Percentiles rank a stretch among this genome's conserved stretches.
These are phyloP conservation scores for Falco cherrug DNA, from an alignment of 2,797 vertebrate genomes.

Conservation along the genomic window DNA sequence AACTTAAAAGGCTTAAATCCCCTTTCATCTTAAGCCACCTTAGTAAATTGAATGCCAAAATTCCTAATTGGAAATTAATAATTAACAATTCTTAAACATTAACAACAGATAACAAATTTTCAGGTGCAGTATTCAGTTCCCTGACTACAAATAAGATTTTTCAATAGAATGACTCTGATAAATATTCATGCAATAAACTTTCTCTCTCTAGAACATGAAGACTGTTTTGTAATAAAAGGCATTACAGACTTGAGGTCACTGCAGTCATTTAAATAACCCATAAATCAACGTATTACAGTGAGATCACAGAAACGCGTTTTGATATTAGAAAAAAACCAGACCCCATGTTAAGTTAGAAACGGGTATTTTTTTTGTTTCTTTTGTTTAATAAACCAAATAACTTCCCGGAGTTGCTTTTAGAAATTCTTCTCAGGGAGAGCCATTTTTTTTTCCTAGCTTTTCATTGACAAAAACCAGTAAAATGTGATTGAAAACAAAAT, in stretches of 20 bases:
- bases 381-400: background rate
- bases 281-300: background rate
- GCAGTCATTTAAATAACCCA: background rate
- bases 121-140: slow-evolving; percentile 8
- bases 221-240: background rate
- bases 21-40: slow-evolving; percentile 43
- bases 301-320: background rate
- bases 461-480: background rate
- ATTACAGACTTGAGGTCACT: background rate
- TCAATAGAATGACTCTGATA: background rate
- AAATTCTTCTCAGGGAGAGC: background rate
- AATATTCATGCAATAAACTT: background rate
- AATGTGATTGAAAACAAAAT: background rate
- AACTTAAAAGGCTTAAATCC: slow-evolving; percentile 41
- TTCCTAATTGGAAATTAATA: slow-evolving; percentile 36
- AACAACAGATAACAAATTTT: background rate
- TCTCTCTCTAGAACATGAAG: background rate
- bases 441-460: background rate
- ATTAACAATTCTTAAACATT: slow-evolving; percentile 23
- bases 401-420: background rate
- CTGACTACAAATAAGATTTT: background rate
- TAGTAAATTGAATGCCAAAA: background rate
- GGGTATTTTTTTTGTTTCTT: background rate
- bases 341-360: background rate
- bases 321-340: background rate